A percentile compares a stretch with the other conserved stretches of the same genome.
Evolutionary conservation across 2,797 vertebrate genomes (phyloP).

Genomic region (Melanotaenia nigrans): DNA sequence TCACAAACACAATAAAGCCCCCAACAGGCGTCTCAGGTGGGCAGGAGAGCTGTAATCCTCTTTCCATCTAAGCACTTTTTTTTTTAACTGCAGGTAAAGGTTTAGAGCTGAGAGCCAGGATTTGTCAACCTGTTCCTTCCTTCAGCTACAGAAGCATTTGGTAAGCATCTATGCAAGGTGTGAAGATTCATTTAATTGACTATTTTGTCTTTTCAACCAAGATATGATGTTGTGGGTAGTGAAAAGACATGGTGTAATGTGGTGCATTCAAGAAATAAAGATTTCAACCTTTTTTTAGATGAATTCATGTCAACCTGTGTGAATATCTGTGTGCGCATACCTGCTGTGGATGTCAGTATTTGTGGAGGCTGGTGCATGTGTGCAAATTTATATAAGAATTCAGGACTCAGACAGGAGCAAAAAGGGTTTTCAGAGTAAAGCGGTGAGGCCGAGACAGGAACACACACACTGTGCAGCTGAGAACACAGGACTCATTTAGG

Average conservation of each 20-base stretch:
- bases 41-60: slow-evolving; percentile 77
- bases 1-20: slow-evolving; percentile 77
- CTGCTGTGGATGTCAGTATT: slow-evolving; percentile 4
- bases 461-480: slow-evolving; percentile 74
- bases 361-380: neutral
- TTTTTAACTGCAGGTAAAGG: slow-evolving; percentile 51
- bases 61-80: slow-evolving; percentile 78
- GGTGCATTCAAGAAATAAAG: slow-evolving; percentile 37
- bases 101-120: slow-evolving; percentile 41
- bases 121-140: slow-evolving; percentile 56
- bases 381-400: slow-evolving; percentile 2
- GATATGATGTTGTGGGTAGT: slow-evolving; percentile 30
- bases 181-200: slow-evolving; percentile 70
- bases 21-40: slow-evolving; percentile 77
- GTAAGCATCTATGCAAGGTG: slow-evolving; percentile 55
- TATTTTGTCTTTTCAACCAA: slow-evolving; percentile 51
- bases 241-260: slow-evolving; percentile 19
- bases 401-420: slow-evolving; percentile 34
- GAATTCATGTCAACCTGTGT: slow-evolving; percentile 21
- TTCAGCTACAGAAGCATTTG: slow-evolving; percentile 61
- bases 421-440: slow-evolving; percentile 41
- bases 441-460: slow-evolving; percentile 58
- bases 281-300: slow-evolving; percentile 46
- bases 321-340: slow-evolving; percentile 3
- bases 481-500: slow-evolving; percentile 83